Base-by-base conservation (phyloP, 2,113 vertebrate species). In the Cinclus cinclus region DNA sequence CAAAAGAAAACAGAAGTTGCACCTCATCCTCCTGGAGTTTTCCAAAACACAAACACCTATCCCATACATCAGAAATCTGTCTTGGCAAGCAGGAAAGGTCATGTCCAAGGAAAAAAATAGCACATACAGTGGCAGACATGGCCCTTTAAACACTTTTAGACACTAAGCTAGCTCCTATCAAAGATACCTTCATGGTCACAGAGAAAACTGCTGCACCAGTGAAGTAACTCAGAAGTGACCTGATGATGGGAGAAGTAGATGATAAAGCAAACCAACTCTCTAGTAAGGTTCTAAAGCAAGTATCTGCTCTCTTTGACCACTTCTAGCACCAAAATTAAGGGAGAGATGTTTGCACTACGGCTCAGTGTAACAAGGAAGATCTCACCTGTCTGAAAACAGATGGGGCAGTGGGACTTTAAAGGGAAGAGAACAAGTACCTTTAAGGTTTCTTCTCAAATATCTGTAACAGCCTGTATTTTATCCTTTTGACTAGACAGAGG, bases 101-200 rank as follows among this genome's bases (percentile, higher is more conserved):
- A 12, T 49, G 37, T 39, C 90, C 39, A 76, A 86, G 33, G 24
- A 37, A 73, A 87, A 90, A 70, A 74, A 59, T 24, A 67, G 19
- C 52, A 79, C 44, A 37, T 24, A n/a, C 3, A 76, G 24, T 58
- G 46, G 19, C 52, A 15, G 17, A 71, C 11, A 68, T 8, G 18
- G 30, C 53, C 52, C 81, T 87, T 75, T 31, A 75, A 84, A 82
- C 19, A n/a, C 28, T 87, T 87, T 78, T 20, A 81, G 52, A 78
- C 18, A 47, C 22, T 68, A 68, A 56, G 28, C 21, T 37, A 87
- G 35, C 7, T 79, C 28, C 58, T 71, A 15, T 56, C 16, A 52
- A 49, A 79, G n/a, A 41, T 10, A 87, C 7, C 3, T 39, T 50
- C 22, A 46, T 25, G 47, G 74, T 75, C 62, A 75, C 0, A 0